Evolutionary conservation across 2,888 invertebrate species (phyloP).

Genomic region (Pseudococcus longispinus): DNA sequence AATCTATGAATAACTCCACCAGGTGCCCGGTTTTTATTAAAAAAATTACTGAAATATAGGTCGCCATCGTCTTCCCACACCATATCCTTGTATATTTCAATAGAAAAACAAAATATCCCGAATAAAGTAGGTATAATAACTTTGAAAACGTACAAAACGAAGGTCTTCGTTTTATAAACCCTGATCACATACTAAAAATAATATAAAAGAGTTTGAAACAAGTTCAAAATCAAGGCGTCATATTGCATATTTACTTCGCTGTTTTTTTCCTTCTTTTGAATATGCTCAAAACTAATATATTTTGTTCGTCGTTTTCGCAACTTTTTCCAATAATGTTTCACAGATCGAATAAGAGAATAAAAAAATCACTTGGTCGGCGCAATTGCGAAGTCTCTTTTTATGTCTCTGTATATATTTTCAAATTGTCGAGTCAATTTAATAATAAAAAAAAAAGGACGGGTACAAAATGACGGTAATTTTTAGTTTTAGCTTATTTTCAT

Average conservation of each 20-base stretch:
- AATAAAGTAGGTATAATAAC: not conserved
- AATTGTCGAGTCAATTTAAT: not conserved
- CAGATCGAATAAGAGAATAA: not conserved
- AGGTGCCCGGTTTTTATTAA: not conserved
- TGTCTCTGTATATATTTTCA: not conserved
- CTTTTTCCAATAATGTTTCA: constrained; percentile 9
- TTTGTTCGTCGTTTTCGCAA: not conserved
- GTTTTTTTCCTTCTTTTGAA: too few relatives aligned
- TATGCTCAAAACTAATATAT: constrained; percentile 12
- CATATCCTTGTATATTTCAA: not conserved
- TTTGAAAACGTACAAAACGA: not conserved
- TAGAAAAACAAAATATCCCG: not conserved
- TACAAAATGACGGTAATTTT: not conserved
- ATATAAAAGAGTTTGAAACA: constrained; percentile 18
- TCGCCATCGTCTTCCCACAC: not conserved
- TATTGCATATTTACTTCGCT: constrained; percentile 2
- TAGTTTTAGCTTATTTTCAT: not conserved
- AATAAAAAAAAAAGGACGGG: not conserved
- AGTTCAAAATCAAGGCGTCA: constrained; percentile 5
- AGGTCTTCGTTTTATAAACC: not conserved
- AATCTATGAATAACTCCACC: not conserved
- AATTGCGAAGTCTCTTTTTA: not conserved
- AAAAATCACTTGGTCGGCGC: not conserved
- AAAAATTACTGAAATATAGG: not conserved
- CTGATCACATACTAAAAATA: not conserved